A percentile compares a stretch with the other conserved stretches of the same genome.
Conservation (phyloP, 2,888 invertebrate genomes). For the Caenorhabditis sp. region DNA sequence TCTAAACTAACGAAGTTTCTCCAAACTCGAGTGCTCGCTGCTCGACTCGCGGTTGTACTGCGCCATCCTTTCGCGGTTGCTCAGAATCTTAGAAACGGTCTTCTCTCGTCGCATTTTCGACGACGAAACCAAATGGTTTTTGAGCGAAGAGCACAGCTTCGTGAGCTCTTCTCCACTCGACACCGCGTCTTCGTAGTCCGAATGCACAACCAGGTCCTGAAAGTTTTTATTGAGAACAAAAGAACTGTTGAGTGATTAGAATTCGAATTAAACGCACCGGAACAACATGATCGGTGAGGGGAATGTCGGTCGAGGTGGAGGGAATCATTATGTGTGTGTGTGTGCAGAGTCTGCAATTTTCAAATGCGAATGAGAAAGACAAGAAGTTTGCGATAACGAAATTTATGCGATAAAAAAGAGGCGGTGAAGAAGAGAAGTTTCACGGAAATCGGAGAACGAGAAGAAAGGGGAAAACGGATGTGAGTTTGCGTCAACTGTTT, state of each 20-base stretch:
- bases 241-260: neutral
- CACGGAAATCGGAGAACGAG: too few relatives aligned
- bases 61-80: conserved; percentile 24
- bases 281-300: conserved; percentile 12
- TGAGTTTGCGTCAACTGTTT: too few relatives aligned
- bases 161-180: conserved; percentile 48
- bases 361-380: too few relatives aligned
- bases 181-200: conserved; percentile 58
- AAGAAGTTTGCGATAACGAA: too few relatives aligned
- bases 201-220: conserved; percentile 27
- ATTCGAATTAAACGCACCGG: conserved; percentile 8
- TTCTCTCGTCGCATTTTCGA: conserved; percentile 28
- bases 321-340: conserved; percentile 53
- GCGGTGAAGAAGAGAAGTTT: neutral
- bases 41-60: conserved; percentile 51
- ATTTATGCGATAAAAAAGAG: neutral
- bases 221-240: neutral
- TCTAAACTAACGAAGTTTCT: conserved; percentile 49
- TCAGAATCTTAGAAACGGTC: conserved; percentile 7
- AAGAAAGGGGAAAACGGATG: too few relatives aligned
- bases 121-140: conserved; percentile 22
- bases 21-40: conserved; percentile 61
- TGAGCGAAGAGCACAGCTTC: conserved; percentile 39
- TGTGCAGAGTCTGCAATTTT: conserved; percentile 2
- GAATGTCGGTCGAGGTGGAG: conserved; percentile 43